These are phyloP conservation scores for Xenops minutus DNA, from an alignment of 2,797 vertebrate species.

Conservation along the genomic window DNA sequence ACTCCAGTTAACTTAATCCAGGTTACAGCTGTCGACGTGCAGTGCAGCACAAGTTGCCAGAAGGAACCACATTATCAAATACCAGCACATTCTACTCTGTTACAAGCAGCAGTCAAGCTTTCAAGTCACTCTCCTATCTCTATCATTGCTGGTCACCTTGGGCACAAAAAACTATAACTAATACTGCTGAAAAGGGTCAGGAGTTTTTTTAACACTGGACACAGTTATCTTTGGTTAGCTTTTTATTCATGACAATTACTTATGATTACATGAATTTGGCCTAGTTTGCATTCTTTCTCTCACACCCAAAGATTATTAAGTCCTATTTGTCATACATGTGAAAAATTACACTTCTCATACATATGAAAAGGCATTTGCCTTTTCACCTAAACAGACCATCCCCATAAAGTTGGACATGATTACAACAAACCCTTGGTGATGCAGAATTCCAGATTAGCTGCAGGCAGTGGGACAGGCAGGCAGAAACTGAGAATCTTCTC, in stretches of 20 bases:
- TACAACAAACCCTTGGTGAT: background rate
- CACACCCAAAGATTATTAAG: conserved; percentile 10
- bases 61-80: background rate
- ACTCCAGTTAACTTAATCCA: background rate
- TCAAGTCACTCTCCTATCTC: background rate
- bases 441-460: background rate
- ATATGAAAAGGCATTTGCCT: background rate
- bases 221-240: background rate
- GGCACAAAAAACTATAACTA: background rate
- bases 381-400: background rate
- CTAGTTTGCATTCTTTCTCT: background rate
- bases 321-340: background rate
- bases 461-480: background rate
- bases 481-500: background rate
- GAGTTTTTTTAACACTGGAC: background rate
- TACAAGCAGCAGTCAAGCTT: background rate
- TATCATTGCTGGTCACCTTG: background rate
- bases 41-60: background rate
- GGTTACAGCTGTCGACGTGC: background rate
- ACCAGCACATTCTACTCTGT: background rate
- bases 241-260: background rate
- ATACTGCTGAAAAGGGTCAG: background rate
- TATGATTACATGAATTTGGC: background rate
- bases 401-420: background rate
- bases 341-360: background rate